Percentiles rank a stretch among this genome's conserved stretches.
These are phyloP conservation scores for Asteroscopus sphinx DNA, from an alignment of 2,888 invertebrate species.

Conservation along the genomic window DNA sequence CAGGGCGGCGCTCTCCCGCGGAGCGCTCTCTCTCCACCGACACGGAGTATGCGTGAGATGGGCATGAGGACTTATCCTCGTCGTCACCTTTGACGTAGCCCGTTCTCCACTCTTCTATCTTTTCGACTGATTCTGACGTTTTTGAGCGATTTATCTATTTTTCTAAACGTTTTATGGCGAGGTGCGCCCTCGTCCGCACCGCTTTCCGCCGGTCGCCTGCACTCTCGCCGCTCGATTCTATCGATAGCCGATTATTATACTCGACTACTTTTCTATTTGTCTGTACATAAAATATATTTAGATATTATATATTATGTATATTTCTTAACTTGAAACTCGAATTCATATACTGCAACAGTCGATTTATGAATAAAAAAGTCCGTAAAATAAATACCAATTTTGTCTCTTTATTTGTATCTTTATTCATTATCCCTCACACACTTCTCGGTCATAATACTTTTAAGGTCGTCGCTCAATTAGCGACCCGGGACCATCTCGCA, in stretches of 20 bases:
- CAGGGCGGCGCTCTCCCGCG: slow-evolving; percentile 86
- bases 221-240: slow-evolving; percentile 88
- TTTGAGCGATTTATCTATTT: slow-evolving; percentile 90
- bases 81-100: slow-evolving; percentile 69
- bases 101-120: slow-evolving; percentile 81
- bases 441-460: slow-evolving; percentile 1
- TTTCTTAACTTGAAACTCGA: slow-evolving; percentile 89
- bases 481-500: too few species aligned
- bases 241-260: slow-evolving; percentile 89
- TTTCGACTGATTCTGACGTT: slow-evolving; percentile 89
- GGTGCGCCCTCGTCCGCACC: slow-evolving; percentile 88
- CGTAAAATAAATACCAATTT: slow-evolving; percentile 70
- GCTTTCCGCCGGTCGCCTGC: slow-evolving; percentile 88
- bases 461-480: too few species aligned
- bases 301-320: slow-evolving; percentile 90
- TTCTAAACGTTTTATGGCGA: slow-evolving; percentile 89
- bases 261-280: slow-evolving; percentile 90
- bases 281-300: slow-evolving; percentile 90
- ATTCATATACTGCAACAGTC: slow-evolving; percentile 89
- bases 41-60: slow-evolving; percentile 93
- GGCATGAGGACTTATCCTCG: slow-evolving; percentile 52
- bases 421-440: slow-evolving; percentile 42
- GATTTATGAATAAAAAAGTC: slow-evolving; percentile 88
- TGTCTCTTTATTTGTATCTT: slow-evolving; percentile 63
- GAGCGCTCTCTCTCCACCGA: slow-evolving; percentile 92